Base-by-base conservation (phyloP, 1,140 invertebrate genomes). In the Lordiphosa stackelbergi region DNA sequence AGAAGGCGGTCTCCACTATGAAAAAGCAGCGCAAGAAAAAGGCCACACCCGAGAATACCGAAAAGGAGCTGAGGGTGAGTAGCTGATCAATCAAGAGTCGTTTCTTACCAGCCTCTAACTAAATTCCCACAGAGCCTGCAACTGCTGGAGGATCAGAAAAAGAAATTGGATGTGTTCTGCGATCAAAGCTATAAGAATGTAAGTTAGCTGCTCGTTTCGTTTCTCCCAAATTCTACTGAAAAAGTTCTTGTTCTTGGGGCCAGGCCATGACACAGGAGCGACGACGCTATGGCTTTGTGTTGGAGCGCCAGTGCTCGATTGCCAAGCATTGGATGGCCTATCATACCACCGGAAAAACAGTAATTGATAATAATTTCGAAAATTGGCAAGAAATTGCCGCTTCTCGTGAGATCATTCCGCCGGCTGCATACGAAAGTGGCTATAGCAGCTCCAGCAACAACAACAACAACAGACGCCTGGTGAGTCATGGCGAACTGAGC, bases 181-280 rank as follows among this genome's bases (percentile, higher is more conserved):
- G 95, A 96, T 86, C 94, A 95, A 88, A 95, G 95, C 88, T 90
- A 96, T 70, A 96, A 95, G 89, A 95, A 95, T 87, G 95, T 97
- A 90, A 93, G 93, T 92, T 68, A 41, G 48, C 19, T 51, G 24
- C 37, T 60, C 28, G 34, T 16, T 40, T 53, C 16, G 19, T 22
- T 24, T n/a, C 16, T 49, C 35, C 35, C 22, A 13, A 51, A 66
- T 46, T 61, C 24, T 5, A 7, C 24, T 28, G 5, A 28, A 28
- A 28, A 28, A 7, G 24, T 61, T 66, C 31, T 40, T 43, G 42
- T 68, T 40, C 11, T 34, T 19, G 42, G 19, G 4, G 86, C 28
- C 87, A 98, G 96, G 96, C 96, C 36, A 94, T 97, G 92, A 95
- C 95, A 36, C 96, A 98, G 88, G 96, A 98, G 88, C 91, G 96